These are phyloP conservation scores for Gobio gobio DNA, from an alignment of 2,113 vertebrate genomes.

Conservation along the genomic window DNA sequence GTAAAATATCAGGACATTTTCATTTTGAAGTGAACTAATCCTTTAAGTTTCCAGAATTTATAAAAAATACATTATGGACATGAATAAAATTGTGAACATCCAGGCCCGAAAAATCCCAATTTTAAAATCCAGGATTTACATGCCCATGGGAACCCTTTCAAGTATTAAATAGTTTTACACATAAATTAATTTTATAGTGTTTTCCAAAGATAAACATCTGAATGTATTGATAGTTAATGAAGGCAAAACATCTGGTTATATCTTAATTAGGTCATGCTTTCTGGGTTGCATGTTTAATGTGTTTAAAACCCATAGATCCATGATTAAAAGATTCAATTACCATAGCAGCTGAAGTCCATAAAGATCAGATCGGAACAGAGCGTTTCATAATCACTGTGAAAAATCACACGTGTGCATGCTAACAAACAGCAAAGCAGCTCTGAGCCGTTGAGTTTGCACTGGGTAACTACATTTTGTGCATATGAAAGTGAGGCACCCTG, in stretches of 20 bases:
- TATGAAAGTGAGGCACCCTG: conserved; percentile 67
- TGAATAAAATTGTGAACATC: background rate
- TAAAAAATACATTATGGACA: background rate
- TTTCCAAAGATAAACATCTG: conserved; percentile 7
- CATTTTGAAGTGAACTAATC: too few relatives aligned
- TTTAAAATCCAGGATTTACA: background rate
- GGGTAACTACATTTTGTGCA: conserved; percentile 36
- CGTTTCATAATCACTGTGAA: conserved; percentile 34
- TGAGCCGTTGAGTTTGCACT: conserved; percentile 6
- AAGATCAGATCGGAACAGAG: conserved; percentile 40
- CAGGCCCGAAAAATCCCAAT: background rate
- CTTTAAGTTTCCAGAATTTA: background rate
- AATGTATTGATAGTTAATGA: conserved; percentile 42
- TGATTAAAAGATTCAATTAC: conserved; percentile 55
- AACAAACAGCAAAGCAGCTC: background rate
- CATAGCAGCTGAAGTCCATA: conserved; percentile 37
- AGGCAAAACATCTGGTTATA: conserved; percentile 32
- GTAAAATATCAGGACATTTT: too few relatives aligned
- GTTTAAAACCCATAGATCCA: conserved; percentile 48
- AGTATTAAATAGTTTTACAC: background rate
- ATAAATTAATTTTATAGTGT: background rate
- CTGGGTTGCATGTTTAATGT: conserved; percentile 43
- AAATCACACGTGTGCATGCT: conserved; percentile 14
- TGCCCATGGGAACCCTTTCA: background rate
- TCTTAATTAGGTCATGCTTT: conserved; percentile 54